phyloP scores from a whole-genome alignment of 2,113 vertebrate species.

The Cottus gobio region DNA sequence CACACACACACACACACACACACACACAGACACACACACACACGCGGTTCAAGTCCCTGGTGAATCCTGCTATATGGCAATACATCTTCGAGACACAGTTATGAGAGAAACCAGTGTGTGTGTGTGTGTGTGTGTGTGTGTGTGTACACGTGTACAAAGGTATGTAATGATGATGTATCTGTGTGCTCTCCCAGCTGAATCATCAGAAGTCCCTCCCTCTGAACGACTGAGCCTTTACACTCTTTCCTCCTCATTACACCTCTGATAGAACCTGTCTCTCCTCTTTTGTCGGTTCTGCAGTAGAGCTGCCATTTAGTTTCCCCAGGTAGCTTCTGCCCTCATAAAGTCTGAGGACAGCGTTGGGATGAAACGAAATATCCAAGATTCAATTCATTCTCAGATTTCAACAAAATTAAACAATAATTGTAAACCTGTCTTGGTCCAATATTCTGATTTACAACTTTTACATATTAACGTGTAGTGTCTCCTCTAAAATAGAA shows the following conservation, averaged over 20 bases:
- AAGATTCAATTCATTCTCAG: background rate
- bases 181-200: slow-evolving; percentile 54
- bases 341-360: background rate
- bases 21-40: slow-evolving; percentile 26
- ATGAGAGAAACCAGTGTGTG: slow-evolving; percentile 1
- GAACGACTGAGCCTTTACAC: slow-evolving; percentile 44
- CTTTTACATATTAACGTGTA: background rate
- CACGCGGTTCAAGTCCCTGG: slow-evolving; percentile 48
- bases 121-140: slow-evolving; percentile 28
- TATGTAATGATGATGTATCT: slow-evolving; percentile 73
- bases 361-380: background rate
- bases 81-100: slow-evolving; percentile 70
- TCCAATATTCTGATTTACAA: background rate
- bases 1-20: background rate
- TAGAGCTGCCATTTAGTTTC: slow-evolving; percentile 1
- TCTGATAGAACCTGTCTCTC: slow-evolving; percentile 14
- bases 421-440: background rate
- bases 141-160: background rate
- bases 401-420: background rate
- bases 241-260: slow-evolving; percentile 44
- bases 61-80: slow-evolving; percentile 47
- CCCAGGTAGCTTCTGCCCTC: background rate
- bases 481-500: background rate
- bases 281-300: slow-evolving; percentile 5
- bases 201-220: slow-evolving; percentile 55